Evolutionary conservation across 2,888 invertebrate genomes (phyloP).

Genomic region (Cerceris ruficornis): DNA sequence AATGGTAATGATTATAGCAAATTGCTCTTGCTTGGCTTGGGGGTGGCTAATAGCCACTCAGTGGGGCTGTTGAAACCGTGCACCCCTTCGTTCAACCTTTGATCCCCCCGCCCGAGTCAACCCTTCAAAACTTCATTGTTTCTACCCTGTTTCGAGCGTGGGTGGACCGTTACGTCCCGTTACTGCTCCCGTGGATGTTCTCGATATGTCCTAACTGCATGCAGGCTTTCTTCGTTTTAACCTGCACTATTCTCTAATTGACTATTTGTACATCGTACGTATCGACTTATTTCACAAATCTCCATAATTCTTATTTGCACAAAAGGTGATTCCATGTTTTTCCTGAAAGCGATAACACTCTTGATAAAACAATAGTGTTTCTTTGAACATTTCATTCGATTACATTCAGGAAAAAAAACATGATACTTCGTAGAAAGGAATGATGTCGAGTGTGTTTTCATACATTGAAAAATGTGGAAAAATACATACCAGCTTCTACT

Average conservation of each 20-base stretch:
- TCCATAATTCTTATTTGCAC: not conserved
- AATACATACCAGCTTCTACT: too few species aligned
- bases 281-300: not conserved
- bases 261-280: slow-evolving; percentile 30
- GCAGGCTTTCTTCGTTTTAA: slow-evolving; percentile 34
- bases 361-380: too few species aligned
- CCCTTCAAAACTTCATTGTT: slow-evolving; percentile 76
- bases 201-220: slow-evolving; percentile 58
- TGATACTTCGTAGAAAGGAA: too few species aligned
- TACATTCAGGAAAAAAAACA: too few species aligned
- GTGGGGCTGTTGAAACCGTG: slow-evolving; percentile 76
- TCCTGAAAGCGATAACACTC: too few species aligned
- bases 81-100: slow-evolving; percentile 78
- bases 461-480: too few species aligned
- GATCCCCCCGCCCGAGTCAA: slow-evolving; percentile 78
- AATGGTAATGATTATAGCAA: slow-evolving; percentile 80
- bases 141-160: slow-evolving; percentile 68
- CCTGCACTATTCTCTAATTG: slow-evolving; percentile 15
- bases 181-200: slow-evolving; percentile 47
- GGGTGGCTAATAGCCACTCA: slow-evolving; percentile 80
- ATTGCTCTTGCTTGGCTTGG: slow-evolving; percentile 76
- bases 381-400: too few species aligned
- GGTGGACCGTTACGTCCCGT: slow-evolving; percentile 44
- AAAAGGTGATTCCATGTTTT: too few species aligned
- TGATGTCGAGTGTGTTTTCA: too few species aligned